Base-by-base conservation (phyloP, 1,140 invertebrate species). In the Dendrolimus punctatus region DNA sequence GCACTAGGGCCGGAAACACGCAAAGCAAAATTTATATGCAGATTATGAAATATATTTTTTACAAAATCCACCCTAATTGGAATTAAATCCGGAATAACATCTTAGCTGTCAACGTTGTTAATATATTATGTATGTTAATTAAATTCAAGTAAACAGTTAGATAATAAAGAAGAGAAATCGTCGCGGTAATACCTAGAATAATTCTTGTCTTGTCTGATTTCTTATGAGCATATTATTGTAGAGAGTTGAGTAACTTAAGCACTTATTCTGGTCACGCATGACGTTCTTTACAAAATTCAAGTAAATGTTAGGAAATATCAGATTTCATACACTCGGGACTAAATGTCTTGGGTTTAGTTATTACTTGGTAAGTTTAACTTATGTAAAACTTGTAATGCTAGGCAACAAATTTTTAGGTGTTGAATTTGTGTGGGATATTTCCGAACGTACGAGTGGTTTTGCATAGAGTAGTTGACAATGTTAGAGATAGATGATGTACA, bases 251-350 rank as follows among this genome's bases (percentile, higher is more conserved):
- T 46, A 52, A 41, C 7, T 23, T 38, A 8, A n/a, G 43, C 39
- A 8, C 40, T 47, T 40, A 62, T 60, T 60, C 60, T 49, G 46
- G 57, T 66, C 60, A 66, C 64, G 61, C 60, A 51, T 58, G 50
- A 58, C 43, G 10, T 42, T 50, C 41, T 42, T 57, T 51, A 41
- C 57, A 57, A 50, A 62, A 61, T 36, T 42, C 37, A 23, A n/a
- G 9, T 39, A 40, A 51, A 46, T 41, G 51, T 57, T 62, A 52
- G 8, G 55, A 57, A 57, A 56, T 37, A 53, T 62, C 41, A 39
- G 10, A 51, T 49, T 53, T 45, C 39, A 45, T 58, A 47, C 43
- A 47, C 47, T 6, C 43, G 40, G 41, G 43, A 46, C 43, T 46
- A 39, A 46, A 45, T 39, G 36, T 37, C 39, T 43, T 45, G 49